These are phyloP conservation scores for Oryzias curvinotus DNA, from an alignment of 2,113 vertebrate species.

Conservation along the genomic window DNA sequence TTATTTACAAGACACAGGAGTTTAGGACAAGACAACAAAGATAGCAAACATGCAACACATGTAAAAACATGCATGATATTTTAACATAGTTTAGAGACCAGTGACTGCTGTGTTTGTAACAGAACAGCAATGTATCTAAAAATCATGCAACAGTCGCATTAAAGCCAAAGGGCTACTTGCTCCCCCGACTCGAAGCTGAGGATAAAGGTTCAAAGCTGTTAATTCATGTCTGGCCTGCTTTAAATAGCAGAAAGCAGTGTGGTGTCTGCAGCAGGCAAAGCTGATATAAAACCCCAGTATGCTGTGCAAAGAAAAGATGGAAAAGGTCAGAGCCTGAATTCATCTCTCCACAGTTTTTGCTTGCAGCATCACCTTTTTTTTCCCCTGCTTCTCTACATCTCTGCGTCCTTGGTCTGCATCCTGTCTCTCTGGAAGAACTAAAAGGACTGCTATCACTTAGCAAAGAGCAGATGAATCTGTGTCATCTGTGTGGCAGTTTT, in stretches of 20 bases:
- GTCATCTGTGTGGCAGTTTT: too few relatives aligned
- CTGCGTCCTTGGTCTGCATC: conserved; percentile 41
- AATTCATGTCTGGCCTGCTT: conserved; percentile 43
- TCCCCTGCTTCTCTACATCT: conserved; percentile 33
- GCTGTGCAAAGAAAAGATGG: conserved; percentile 36
- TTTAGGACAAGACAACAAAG: not conserved
- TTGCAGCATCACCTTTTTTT: conserved; percentile 45
- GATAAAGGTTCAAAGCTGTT: conserved; percentile 30
- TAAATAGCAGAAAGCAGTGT: conserved; percentile 22
- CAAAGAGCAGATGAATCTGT: conserved; percentile 51
- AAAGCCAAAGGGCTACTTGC: conserved; percentile 5
- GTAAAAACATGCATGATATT: conserved; percentile 10
- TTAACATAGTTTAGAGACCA: conserved; percentile 23
- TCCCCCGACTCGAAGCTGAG: conserved; percentile 8
- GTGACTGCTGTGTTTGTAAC: not conserved
- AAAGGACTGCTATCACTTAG: conserved; percentile 36
- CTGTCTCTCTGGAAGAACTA: conserved; percentile 33
- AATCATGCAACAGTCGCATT: conserved; percentile 9
- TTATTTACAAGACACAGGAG: conserved; percentile 29
- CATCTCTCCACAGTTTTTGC: conserved; percentile 47
- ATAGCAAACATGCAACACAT: not conserved
- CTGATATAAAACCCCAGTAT: conserved; percentile 52
- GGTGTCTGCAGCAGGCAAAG: conserved; percentile 16
- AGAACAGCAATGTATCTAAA: not conserved
- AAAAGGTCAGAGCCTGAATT: conserved; percentile 60